phyloP scores from a whole-genome alignment of 2,113 vertebrate species.

The Brachionichthys hirsutus region DNA sequence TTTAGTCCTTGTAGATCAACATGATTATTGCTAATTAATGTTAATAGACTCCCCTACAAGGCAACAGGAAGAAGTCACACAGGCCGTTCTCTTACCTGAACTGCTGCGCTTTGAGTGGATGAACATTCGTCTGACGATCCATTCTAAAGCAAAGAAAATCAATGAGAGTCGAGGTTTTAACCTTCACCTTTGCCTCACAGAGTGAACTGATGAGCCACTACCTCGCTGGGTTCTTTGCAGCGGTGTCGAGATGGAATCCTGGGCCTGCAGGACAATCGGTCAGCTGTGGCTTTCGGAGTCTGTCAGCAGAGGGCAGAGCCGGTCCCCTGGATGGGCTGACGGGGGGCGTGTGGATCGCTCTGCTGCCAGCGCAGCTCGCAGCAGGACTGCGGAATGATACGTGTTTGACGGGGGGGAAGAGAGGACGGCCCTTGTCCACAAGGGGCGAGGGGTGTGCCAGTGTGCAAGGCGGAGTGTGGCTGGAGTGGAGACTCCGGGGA shows the following conservation, averaged over 20 bases:
- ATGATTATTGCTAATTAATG: not conserved
- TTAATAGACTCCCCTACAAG: not conserved
- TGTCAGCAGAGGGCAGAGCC: conserved; percentile 64
- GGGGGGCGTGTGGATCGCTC: conserved; percentile 31
- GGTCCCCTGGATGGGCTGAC: conserved; percentile 18
- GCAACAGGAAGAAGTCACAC: conserved; percentile 9
- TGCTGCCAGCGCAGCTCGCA: conserved; percentile 23
- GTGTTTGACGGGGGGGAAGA: conserved; percentile 68
- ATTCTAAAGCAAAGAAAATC: conserved; percentile 17
- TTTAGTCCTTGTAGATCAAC: not conserved
- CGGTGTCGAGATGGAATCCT: conserved; percentile 2
- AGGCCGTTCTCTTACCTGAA: conserved; percentile 32
- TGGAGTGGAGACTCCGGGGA: conserved; percentile 56
- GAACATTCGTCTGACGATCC: conserved; percentile 24
- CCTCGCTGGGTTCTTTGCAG: conserved; percentile 35
- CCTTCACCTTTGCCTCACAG: not conserved
- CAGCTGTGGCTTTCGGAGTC: conserved; percentile 36
- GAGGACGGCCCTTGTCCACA: conserved; percentile 23
- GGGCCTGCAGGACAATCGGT: conserved; percentile 10
- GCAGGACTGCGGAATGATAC: conserved; percentile 61
- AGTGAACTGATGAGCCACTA: conserved; percentile 17
- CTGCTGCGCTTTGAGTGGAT: conserved; percentile 28
- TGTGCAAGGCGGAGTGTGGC: conserved; percentile 20
- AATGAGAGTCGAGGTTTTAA: conserved; percentile 2
- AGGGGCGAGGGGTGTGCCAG: conserved; percentile 16